Evolutionary conservation across 2,888 invertebrate species (phyloP).

Genomic region (Acronicta alni): DNA sequence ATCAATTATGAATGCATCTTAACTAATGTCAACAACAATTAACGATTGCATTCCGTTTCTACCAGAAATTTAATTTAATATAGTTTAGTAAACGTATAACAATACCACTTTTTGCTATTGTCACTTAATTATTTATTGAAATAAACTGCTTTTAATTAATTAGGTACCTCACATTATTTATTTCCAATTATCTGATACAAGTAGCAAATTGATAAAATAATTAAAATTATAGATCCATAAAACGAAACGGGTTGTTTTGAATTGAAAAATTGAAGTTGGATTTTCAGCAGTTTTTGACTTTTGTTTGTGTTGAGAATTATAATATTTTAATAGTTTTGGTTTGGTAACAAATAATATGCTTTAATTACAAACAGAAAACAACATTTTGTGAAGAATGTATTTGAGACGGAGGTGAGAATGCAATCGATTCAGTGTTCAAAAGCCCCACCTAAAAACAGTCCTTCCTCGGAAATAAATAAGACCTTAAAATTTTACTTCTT

Average conservation of each 20-base stretch:
- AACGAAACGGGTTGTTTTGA: constrained; percentile 46
- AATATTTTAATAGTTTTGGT: constrained; percentile 32
- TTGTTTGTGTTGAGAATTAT: constrained; percentile 9
- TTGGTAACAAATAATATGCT: constrained; percentile 13
- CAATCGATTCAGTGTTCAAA: neutral
- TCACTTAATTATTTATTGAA: neutral
- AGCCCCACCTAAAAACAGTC: too few species aligned
- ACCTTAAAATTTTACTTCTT: neutral
- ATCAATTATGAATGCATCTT: constrained; percentile 32
- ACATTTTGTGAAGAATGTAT: constrained; percentile 61
- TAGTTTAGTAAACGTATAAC: neutral
- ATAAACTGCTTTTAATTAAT: too few species aligned
- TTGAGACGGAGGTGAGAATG: constrained; percentile 68
- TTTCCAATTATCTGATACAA: too few species aligned
- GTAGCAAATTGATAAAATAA: neutral
- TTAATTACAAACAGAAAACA: constrained; percentile 14
- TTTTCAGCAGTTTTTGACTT: neutral
- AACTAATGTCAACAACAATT: constrained; percentile 49
- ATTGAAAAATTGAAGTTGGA: neutral
- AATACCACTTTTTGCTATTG: neutral
- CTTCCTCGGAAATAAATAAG: too few species aligned
- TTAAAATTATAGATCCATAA: too few species aligned
- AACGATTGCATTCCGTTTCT: constrained; percentile 28
- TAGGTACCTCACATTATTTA: too few species aligned
- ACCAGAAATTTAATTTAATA: neutral